phyloP scores from a whole-genome alignment of 2,113 vertebrate genomes.

The Trichechus manatus region DNA sequence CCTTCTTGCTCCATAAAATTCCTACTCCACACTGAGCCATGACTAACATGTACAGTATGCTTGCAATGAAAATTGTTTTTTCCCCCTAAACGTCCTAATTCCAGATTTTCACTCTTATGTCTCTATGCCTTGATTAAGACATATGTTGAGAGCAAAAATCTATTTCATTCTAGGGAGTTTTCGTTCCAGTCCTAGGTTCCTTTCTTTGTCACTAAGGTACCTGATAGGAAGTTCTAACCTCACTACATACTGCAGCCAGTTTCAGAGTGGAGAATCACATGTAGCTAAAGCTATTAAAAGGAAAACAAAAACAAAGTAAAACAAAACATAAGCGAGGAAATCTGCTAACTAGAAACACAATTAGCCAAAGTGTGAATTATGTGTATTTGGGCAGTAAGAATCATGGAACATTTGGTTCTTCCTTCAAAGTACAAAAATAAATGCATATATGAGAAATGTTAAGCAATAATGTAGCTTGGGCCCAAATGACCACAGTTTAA shows the following conservation, averaged over 20 bases:
- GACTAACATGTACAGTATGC: slow-evolving; percentile 81
- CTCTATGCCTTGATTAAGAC: slow-evolving; percentile 66
- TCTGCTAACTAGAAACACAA: neutral
- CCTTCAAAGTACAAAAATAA: slow-evolving; percentile 36
- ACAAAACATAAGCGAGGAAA: neutral
- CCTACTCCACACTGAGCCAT: slow-evolving; percentile 69
- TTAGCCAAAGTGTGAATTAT: neutral
- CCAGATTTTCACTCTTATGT: slow-evolving; percentile 69
- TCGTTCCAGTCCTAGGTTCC: neutral
- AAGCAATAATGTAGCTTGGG: slow-evolving; percentile 1
- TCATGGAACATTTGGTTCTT: neutral
- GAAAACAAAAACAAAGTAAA: neutral
- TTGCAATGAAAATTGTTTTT: slow-evolving; percentile 70
- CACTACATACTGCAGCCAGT: neutral
- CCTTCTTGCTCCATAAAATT: slow-evolving; percentile 77
- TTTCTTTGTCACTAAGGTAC: slow-evolving; percentile 13
- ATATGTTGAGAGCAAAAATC: slow-evolving; percentile 61
- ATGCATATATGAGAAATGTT: slow-evolving; percentile 11
- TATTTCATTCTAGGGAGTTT: slow-evolving; percentile 14
- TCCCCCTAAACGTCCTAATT: slow-evolving; percentile 50
- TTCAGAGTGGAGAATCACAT: neutral
- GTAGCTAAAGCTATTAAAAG: neutral
- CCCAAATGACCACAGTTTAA: neutral
- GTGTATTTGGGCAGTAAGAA: neutral
- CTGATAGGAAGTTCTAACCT: neutral